These are phyloP conservation scores for Stratiolaelaps scimitus DNA, from an alignment of 1,140 invertebrate genomes.

Conservation along the genomic window DNA sequence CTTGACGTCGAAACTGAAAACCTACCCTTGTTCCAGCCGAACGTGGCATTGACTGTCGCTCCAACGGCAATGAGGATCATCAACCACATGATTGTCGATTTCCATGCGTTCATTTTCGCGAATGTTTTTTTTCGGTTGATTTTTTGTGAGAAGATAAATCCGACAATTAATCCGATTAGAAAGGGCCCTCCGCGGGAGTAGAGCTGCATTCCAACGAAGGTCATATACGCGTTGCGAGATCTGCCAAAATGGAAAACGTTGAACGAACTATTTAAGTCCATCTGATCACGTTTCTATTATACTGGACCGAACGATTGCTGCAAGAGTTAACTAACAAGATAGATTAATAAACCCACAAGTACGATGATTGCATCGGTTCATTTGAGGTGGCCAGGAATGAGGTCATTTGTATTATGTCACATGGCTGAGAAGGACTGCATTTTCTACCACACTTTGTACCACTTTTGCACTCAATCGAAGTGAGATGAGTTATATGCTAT, in stretches of 20 bases:
- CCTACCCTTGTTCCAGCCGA: slow-evolving; percentile 17
- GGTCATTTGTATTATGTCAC: too few relatives aligned
- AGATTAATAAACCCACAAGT: too few relatives aligned
- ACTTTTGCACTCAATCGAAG: too few relatives aligned
- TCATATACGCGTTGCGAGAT: slow-evolving; percentile 13
- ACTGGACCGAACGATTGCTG: too few relatives aligned
- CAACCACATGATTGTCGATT: slow-evolving; percentile 12
- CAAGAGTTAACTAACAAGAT: too few relatives aligned
- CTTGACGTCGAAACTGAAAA: not conserved
- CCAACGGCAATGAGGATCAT: not conserved
- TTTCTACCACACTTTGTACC: too few relatives aligned
- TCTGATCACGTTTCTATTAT: too few relatives aligned
- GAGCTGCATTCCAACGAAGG: slow-evolving; percentile 14
- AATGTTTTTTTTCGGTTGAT: slow-evolving; percentile 8
- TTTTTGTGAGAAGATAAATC: slow-evolving; percentile 17
- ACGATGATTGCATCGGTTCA: too few relatives aligned
- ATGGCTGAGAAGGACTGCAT: too few relatives aligned
- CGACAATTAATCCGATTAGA: slow-evolving; percentile 4
- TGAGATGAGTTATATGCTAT: too few relatives aligned
- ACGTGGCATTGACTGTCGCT: slow-evolving; percentile 17
- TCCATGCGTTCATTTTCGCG: not conserved
- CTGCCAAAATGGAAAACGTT: not conserved
- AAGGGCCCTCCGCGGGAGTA: slow-evolving; percentile 14
- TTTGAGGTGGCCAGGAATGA: too few relatives aligned
- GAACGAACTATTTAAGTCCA: too few relatives aligned